Conservation (phyloP, 2,113 vertebrate species). For the Scopus umbretta region DNA sequence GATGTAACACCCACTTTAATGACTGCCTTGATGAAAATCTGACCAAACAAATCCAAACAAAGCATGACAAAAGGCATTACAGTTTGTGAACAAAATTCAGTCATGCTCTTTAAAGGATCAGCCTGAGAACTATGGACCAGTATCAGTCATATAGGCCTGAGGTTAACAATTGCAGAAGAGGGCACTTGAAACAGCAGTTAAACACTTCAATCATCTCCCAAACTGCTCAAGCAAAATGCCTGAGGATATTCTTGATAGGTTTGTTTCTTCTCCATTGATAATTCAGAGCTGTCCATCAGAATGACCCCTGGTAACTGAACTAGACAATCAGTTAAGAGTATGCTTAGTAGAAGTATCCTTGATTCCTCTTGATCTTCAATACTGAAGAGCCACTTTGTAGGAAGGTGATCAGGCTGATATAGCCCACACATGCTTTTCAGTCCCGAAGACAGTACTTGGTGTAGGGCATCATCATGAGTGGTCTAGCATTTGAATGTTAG, state of each 20-base stretch:
- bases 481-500: fast-evolving
- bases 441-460: background rate
- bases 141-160: background rate
- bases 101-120: background rate
- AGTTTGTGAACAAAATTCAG: background rate
- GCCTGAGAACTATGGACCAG: background rate
- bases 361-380: background rate
- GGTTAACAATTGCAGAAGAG: background rate
- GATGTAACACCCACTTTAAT: background rate
- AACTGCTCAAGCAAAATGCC: background rate
- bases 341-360: background rate
- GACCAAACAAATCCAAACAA: background rate
- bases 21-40: background rate
- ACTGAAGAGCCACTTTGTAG: background rate
- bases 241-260: background rate
- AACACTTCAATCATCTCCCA: background rate
- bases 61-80: background rate
- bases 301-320: background rate
- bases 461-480: background rate
- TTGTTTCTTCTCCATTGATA: background rate
- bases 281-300: background rate
- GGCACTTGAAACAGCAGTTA: background rate
- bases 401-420: background rate
- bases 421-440: background rate
- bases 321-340: background rate